Evolutionary conservation across 2,888 invertebrate species (phyloP).

Genomic region (Drosophila quinaria): DNA sequence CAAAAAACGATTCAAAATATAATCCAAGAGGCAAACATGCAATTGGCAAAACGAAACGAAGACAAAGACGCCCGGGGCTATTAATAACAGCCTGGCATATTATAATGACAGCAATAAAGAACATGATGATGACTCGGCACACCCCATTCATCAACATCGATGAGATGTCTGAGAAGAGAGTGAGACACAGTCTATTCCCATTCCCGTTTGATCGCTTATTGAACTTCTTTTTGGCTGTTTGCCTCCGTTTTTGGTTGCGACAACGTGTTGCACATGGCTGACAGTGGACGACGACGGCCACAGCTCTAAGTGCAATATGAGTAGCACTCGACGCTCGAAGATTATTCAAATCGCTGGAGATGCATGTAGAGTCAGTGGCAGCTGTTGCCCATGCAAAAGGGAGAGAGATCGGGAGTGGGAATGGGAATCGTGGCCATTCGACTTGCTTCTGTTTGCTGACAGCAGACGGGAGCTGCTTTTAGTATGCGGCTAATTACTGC

Average conservation of each 20-base stretch:
- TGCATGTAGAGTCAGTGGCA: conserved; percentile 29
- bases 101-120: conserved; percentile 83
- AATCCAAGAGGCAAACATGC: conserved; percentile 40
- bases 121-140: conserved; percentile 74
- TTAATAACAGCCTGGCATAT: conserved; percentile 70
- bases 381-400: conserved; percentile 45
- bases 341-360: conserved; percentile 18
- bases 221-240: conserved; percentile 62
- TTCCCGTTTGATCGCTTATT: conserved; percentile 46
- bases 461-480: conserved; percentile 15
- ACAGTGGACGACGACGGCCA: conserved; percentile 35
- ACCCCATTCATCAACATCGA: conserved; percentile 81
- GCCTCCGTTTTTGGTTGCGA: conserved; percentile 61
- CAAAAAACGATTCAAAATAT: conserved; percentile 24
- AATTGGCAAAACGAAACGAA: conserved; percentile 50
- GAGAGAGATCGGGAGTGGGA: not conserved
- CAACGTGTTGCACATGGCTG: conserved; percentile 83
- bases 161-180: conserved; percentile 28
- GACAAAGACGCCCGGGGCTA: conserved; percentile 57
- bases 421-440: not conserved
- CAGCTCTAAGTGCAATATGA: conserved; percentile 78
- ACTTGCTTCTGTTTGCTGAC: conserved; percentile 13
- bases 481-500: conserved; percentile 60
- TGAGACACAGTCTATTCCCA: not conserved
- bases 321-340: conserved; percentile 64